phyloP scores from a whole-genome alignment of 2,797 vertebrate species.

The Leontopithecus rosalia region DNA sequence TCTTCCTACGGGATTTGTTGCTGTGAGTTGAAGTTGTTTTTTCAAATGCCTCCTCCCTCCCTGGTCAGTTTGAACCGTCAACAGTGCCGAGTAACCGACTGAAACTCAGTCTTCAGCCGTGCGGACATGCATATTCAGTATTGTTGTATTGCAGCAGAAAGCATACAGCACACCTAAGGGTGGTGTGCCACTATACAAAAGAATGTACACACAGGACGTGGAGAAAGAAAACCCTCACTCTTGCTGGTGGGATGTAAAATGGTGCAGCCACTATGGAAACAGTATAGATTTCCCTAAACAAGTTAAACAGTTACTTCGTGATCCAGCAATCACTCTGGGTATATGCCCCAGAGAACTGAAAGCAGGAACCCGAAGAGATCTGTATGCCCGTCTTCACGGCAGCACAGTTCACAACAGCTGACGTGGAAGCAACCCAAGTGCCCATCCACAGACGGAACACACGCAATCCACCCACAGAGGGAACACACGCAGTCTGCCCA shows the following conservation, averaged over 20 bases:
- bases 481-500: no score
- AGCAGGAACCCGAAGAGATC: background rate
- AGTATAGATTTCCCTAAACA: background rate
- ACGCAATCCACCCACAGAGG: no score
- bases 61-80: background rate
- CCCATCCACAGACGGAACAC: background rate
- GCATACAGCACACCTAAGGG: background rate
- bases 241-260: background rate
- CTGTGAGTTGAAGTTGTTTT: background rate
- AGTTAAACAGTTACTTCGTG: background rate
- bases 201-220: background rate
- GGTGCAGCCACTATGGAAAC: background rate
- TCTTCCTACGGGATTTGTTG: constrained; percentile 50
- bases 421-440: background rate
- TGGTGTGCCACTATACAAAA: background rate
- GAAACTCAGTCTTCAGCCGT: background rate
- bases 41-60: background rate
- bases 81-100: background rate
- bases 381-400: background rate
- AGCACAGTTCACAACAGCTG: background rate
- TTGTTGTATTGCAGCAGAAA: background rate
- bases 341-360: background rate
- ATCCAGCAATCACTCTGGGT: background rate
- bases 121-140: background rate
- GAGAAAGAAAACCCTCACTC: background rate